Percentiles rank a stretch among this genome's conserved stretches.
Evolutionary conservation across 2,113 vertebrate species (phyloP).

Genomic region (Machaerirhynchus nigripectus): DNA sequence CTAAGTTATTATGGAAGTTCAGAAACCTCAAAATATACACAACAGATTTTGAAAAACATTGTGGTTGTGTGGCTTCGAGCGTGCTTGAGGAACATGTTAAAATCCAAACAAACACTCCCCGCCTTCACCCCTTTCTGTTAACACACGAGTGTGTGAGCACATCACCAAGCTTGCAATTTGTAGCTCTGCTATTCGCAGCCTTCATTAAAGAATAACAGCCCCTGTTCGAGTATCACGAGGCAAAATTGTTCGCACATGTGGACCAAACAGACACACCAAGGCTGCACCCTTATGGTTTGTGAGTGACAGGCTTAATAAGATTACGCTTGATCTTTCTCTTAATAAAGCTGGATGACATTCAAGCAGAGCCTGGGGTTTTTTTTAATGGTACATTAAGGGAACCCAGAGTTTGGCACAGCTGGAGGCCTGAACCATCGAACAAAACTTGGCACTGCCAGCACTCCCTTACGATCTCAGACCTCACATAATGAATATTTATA

Average conservation of each 20-base stretch:
- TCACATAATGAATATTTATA: constrained; percentile 60
- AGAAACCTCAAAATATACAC: constrained; percentile 57
- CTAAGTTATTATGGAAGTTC: constrained; percentile 17
- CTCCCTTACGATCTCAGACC: neutral
- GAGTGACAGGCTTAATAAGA: constrained; percentile 65
- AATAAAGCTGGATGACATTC: constrained; percentile 61
- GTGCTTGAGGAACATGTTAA: neutral
- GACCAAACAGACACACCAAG: constrained; percentile 20
- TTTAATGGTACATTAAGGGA: constrained; percentile 45
- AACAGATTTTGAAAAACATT: constrained; percentile 14
- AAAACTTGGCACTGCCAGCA: constrained; percentile 49
- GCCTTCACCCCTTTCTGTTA: neutral
- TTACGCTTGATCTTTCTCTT: constrained; percentile 57
- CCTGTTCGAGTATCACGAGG: neutral
- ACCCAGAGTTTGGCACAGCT: constrained; percentile 46
- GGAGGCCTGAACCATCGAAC: constrained; percentile 2
- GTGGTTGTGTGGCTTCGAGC: constrained; percentile 1
- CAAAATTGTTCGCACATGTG: constrained; percentile 50
- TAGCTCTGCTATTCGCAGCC: constrained; percentile 5
- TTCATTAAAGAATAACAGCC: constrained; percentile 45
- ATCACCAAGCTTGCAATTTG: neutral
- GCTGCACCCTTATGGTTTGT: constrained; percentile 31
- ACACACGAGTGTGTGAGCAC: neutral
- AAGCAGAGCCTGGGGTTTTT: constrained; percentile 40
- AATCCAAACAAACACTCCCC: constrained; percentile 24